These are phyloP conservation scores for Hylia prasina DNA, from an alignment of 2,113 vertebrate species.

Conservation along the genomic window DNA sequence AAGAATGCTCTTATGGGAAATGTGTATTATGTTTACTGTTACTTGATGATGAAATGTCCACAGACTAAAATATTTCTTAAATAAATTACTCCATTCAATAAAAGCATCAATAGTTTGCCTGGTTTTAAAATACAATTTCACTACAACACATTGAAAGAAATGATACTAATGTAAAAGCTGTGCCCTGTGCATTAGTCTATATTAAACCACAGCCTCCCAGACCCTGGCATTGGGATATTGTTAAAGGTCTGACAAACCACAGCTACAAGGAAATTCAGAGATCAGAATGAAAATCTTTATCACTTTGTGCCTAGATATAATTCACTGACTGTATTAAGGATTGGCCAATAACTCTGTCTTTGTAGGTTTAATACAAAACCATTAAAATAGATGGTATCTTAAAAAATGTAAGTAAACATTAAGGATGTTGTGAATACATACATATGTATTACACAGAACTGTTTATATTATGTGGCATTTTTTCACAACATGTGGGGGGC, in stretches of 20 bases:
- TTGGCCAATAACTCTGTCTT: not conserved
- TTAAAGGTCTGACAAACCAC: constrained; percentile 5
- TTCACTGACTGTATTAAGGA: not conserved
- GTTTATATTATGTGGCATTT: not conserved
- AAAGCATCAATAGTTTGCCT: constrained; percentile 60
- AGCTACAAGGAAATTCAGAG: constrained; percentile 6
- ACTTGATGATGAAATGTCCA: constrained; percentile 67
- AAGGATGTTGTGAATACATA: not conserved
- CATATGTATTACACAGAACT: not conserved
- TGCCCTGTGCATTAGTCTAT: not conserved
- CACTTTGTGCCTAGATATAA: not conserved
- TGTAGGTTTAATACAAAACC: not conserved
- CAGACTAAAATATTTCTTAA: constrained; percentile 60
- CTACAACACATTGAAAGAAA: constrained; percentile 45
- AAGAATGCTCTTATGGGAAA: constrained; percentile 66
- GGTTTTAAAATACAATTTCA: constrained; percentile 63
- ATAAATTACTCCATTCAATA: constrained; percentile 69
- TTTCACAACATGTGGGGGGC: not conserved
- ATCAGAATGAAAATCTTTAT: constrained; percentile 16
- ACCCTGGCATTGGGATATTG: not conserved
- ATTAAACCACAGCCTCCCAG: not conserved
- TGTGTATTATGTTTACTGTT: constrained; percentile 63
- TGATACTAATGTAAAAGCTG: constrained; percentile 21
- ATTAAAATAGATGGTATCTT: not conserved
- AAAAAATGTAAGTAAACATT: not conserved